A percentile compares a stretch with the other conserved stretches of the same genome.
phyloP scores from a whole-genome alignment of 2,113 vertebrate genomes.

The Tupaia tana region DNA sequence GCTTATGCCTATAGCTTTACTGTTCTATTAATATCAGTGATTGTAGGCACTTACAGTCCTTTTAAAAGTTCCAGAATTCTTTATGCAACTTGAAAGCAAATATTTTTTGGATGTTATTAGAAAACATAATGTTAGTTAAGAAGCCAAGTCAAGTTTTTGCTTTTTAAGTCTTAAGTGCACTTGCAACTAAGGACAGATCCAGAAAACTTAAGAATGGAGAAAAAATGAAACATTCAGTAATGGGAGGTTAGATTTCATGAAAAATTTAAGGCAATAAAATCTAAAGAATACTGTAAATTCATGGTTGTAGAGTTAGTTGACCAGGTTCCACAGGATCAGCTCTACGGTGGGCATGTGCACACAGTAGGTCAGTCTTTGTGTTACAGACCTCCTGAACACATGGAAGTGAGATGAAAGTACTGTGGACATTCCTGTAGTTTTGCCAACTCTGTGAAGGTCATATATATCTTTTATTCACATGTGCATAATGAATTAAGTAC shows the following conservation, averaged over 20 bases:
- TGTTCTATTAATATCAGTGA: neutral
- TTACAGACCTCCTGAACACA: neutral
- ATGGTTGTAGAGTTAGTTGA: neutral
- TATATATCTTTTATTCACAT: neutral
- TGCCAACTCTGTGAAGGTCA: neutral
- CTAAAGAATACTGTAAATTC: neutral
- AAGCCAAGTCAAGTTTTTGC: slow-evolving; percentile 38
- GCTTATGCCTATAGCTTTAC: neutral
- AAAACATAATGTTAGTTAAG: slow-evolving; percentile 43
- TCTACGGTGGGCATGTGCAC: neutral
- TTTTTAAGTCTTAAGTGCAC: slow-evolving; percentile 25
- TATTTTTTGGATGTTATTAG: neutral
- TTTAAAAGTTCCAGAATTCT: slow-evolving; percentile 27
- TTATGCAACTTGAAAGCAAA: neutral
- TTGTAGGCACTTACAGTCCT: neutral
- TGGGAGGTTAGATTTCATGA: slow-evolving; percentile 14
- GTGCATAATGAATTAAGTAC: neutral
- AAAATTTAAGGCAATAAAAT: neutral
- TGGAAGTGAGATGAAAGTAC: neutral
- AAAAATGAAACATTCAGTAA: neutral
- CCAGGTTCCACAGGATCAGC: neutral
- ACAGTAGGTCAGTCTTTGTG: neutral
- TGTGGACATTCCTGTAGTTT: neutral
- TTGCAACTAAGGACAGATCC: neutral
- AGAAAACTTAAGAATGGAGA: slow-evolving; percentile 41